Base-by-base conservation (phyloP, 2,888 invertebrate species). In the Parnassius smintheus region DNA sequence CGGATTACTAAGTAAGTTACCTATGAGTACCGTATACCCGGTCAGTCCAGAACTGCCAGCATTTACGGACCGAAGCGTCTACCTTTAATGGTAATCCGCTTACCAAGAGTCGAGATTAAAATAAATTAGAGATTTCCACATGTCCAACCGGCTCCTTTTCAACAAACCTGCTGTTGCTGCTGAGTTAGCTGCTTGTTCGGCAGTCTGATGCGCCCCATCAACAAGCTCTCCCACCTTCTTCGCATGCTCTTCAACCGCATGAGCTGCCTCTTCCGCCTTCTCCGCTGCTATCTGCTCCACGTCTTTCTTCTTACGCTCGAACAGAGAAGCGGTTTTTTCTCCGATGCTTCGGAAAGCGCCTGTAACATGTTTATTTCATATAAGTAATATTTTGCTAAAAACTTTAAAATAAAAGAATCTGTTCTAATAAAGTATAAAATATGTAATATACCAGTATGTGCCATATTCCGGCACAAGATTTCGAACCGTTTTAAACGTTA, bases 231-330 rank as follows among this genome's bases (percentile, higher is more conserved):
- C 94, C 1, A 94, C 92, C 80, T 94, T 94, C 80, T 93, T 92
- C 65, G 93, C 93, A 78, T 94, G 94, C 54, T 94, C 94, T 72
- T 94, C 94, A 11, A 94, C 92, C 61, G 94, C 86, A 67, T 94
- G 93, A 56, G 93, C 93, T 0, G 94, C 94, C 65, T 93, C 93
- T 61, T 92, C 82, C 8, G 86, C 94, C 79, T 94, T 94, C 78
- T 95, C 95, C 44, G 90, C 81, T 1, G 94, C 94, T 66, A 94
- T 80, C 73, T 94, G 93, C 67, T 93, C 94, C 0, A 92, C 94
- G 75, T 95, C 95, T 77, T 94, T 94, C 93, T 95, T 95, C 90
- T 95, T 95, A 71, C 92, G 93, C 62, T 94, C 93, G 83, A 95
- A 95, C 69, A 95, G 90, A 59, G 94, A 94, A 67, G 94, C 94